phyloP scores from a whole-genome alignment of 2,888 invertebrate species.

The Mythimna ferrago region DNA sequence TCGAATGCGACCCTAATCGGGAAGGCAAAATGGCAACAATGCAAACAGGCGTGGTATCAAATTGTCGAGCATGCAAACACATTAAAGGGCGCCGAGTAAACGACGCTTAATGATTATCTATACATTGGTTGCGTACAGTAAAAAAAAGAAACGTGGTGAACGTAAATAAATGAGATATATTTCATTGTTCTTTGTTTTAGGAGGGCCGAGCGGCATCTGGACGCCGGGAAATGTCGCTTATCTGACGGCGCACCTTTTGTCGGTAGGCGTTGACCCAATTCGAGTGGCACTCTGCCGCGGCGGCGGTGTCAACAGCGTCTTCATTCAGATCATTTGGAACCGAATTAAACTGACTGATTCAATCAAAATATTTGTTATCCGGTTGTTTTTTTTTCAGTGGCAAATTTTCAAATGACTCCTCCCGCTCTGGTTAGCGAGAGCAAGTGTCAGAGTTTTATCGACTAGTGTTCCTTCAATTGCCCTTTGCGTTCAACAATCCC shows the following conservation, averaged over 20 bases:
- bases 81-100: slow-evolving; percentile 87
- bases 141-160: slow-evolving; percentile 76
- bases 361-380: slow-evolving; percentile 31
- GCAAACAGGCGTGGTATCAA: slow-evolving; percentile 88
- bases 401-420: too few relatives aligned
- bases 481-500: too few relatives aligned
- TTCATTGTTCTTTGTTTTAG: slow-evolving; percentile 87
- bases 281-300: slow-evolving; percentile 81
- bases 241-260: slow-evolving; percentile 89
- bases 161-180: slow-evolving; percentile 86
- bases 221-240: slow-evolving; percentile 87
- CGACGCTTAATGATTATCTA: slow-evolving; percentile 87
- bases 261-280: slow-evolving; percentile 89
- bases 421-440: too few relatives aligned
- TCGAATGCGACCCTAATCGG: slow-evolving; percentile 89
- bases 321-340: slow-evolving; percentile 76
- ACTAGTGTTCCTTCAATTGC: too few relatives aligned
- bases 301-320: slow-evolving; percentile 81
- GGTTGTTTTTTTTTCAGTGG: too few relatives aligned
- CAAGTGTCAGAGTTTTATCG: too few relatives aligned
- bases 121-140: slow-evolving; percentile 77
- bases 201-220: slow-evolving; percentile 84
- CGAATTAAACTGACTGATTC: slow-evolving; percentile 63
- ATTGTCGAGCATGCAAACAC: slow-evolving; percentile 88
- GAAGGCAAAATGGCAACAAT: slow-evolving; percentile 89